A percentile compares a stretch with the other conserved stretches of the same genome.
phyloP scores from a whole-genome alignment of 2,888 invertebrate genomes.

The Perithous albicinctus region DNA sequence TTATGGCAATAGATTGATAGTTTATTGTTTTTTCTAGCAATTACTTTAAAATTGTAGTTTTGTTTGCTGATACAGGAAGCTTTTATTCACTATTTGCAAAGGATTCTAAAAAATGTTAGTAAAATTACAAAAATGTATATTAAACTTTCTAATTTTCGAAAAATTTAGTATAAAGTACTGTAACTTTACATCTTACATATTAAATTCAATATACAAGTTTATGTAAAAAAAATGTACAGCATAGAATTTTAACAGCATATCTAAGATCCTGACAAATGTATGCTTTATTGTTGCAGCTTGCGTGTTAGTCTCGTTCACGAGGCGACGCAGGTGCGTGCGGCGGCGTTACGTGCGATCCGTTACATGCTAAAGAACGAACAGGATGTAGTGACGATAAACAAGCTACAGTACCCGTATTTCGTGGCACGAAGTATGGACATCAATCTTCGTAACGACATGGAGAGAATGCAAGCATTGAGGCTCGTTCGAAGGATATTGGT shows the following conservation, averaged over 20 bases:
- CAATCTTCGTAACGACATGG: slow-evolving; percentile 95
- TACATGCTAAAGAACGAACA: slow-evolving; percentile 92
- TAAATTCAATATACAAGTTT: too few relatives aligned
- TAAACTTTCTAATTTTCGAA: too few relatives aligned
- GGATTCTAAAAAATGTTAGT: neutral
- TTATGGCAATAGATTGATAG: neutral
- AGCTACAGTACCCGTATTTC: slow-evolving; percentile 93
- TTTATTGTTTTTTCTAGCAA: slow-evolving; percentile 3
- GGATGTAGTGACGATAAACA: slow-evolving; percentile 92
- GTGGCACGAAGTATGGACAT: slow-evolving; percentile 96
- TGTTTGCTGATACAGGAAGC: neutral
- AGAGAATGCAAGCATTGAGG: slow-evolving; percentile 95
- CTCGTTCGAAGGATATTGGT: slow-evolving; percentile 91
- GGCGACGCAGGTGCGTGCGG: slow-evolving; percentile 95
- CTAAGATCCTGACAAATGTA: neutral
- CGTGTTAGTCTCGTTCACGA: slow-evolving; percentile 94
- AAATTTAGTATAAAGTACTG: too few relatives aligned
- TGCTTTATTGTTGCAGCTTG: slow-evolving; percentile 87
- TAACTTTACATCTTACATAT: too few relatives aligned
- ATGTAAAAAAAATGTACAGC: too few relatives aligned
- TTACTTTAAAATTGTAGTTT: neutral
- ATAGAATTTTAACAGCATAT: too few relatives aligned
- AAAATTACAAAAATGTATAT: too few relatives aligned
- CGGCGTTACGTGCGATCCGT: slow-evolving; percentile 93
- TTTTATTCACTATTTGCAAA: neutral